Conservation (phyloP, 2,113 vertebrate genomes). For the Urocynchramus pylzowi region DNA sequence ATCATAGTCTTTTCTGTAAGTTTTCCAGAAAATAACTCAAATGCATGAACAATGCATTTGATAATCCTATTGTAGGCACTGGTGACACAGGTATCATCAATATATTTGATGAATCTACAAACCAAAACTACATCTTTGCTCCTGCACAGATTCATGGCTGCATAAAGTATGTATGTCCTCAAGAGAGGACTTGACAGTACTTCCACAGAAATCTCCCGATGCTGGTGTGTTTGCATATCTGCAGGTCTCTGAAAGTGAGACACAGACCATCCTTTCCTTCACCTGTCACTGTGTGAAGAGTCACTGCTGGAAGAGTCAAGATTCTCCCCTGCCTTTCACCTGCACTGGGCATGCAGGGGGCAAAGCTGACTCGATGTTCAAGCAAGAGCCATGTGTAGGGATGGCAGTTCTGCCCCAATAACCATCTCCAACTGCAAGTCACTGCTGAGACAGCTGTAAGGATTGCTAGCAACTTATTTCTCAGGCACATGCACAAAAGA, state of each 20-base stretch:
- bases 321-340: background rate
- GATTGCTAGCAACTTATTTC: background rate
- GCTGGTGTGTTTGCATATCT: background rate
- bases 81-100: background rate
- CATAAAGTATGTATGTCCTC: too few species aligned
- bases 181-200: background rate
- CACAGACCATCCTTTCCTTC: background rate
- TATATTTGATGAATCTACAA: background rate
- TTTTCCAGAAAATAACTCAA: background rate
- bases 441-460: too few species aligned
- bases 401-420: background rate
- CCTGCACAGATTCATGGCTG: background rate
- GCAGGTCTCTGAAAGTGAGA: background rate
- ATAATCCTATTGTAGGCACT: background rate
- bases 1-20: background rate
- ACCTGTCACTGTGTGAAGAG: background rate
- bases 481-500: fast-evolving
- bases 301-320: background rate
- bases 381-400: too few species aligned
- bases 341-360: fast-evolving
- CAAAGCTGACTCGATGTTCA: background rate
- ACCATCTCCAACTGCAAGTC: background rate
- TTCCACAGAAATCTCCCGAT: background rate
- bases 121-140: background rate
- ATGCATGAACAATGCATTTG: background rate